Evolutionary conservation across 2,113 vertebrate species (phyloP).

Genomic region (Pterocles burchelli): DNA sequence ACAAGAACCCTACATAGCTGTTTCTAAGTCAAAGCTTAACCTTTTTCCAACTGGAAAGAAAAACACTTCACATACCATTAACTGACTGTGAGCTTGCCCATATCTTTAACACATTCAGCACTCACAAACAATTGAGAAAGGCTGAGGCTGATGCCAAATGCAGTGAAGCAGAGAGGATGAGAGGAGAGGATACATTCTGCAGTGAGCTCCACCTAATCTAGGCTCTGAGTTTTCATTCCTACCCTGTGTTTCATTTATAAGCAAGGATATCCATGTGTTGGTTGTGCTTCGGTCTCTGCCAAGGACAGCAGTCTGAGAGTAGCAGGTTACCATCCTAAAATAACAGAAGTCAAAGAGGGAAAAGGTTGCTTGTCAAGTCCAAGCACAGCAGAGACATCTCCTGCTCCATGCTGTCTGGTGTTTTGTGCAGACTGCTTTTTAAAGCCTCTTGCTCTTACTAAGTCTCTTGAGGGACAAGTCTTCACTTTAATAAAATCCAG

Average conservation of each 20-base stretch:
- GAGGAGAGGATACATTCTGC: not conserved
- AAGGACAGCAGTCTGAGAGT: not conserved
- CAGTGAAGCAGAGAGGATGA: not conserved
- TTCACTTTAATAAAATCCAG: not conserved
- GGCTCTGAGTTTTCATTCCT: not conserved
- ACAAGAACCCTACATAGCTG: not conserved
- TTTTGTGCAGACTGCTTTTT: not conserved
- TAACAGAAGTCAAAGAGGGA: slow-evolving; percentile 6
- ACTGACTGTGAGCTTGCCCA: not conserved
- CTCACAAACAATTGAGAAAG: not conserved
- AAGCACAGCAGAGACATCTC: not conserved
- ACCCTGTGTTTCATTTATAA: not conserved
- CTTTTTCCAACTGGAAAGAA: not conserved
- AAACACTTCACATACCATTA: not conserved
- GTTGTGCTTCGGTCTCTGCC: not conserved
- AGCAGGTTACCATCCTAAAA: slow-evolving; percentile 23
- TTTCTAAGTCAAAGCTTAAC: not conserved
- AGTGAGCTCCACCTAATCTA: not conserved
- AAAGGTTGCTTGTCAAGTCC: slow-evolving; percentile 23
- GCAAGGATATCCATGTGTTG: not conserved
- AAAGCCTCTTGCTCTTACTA: not conserved
- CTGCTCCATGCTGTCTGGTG: not conserved
- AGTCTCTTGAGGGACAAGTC: not conserved
- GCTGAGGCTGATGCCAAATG: not conserved
- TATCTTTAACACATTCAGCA: not conserved